phyloP scores from a whole-genome alignment of 2,113 vertebrate genomes.

The Triplophysa rosa region DNA sequence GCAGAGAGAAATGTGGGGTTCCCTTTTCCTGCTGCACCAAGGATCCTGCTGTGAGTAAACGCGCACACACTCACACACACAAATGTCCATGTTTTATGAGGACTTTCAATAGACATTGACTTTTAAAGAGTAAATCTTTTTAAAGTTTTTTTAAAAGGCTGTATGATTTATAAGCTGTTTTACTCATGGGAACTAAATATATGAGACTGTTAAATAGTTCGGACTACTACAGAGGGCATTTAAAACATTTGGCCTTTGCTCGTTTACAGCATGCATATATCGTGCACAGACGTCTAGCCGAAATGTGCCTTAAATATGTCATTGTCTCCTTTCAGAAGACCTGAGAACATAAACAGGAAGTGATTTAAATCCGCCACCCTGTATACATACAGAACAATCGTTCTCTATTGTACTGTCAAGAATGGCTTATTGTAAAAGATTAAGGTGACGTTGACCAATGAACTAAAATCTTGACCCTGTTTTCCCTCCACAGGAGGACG shows the following conservation, averaged over 20 bases:
- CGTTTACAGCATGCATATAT: background rate
- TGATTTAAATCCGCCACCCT: background rate
- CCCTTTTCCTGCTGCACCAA: conserved; percentile 99
- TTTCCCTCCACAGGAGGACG: conserved; percentile 83
- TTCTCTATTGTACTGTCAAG: background rate
- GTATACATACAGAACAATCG: background rate
- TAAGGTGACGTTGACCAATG: background rate
- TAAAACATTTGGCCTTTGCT: background rate
- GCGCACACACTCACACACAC: conserved; percentile 10
- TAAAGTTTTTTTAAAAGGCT: too few species aligned
- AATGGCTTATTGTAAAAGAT: background rate
- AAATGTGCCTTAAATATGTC: background rate
- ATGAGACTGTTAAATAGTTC: too few species aligned
- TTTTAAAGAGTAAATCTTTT: too few species aligned
- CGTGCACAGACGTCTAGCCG: conserved; percentile 1
- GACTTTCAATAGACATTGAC: too few species aligned
- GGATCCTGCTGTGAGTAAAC: conserved; percentile 86
- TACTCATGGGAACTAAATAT: too few species aligned
- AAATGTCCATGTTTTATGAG: too few species aligned
- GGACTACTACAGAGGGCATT: too few species aligned
- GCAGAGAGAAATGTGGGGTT: conserved; percentile 94
- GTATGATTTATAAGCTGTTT: too few species aligned
- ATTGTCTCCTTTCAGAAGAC: conserved; percentile 1
- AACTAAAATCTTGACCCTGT: background rate
- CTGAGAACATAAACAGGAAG: conserved; percentile 48